Conservation (phyloP, 2,888 invertebrate species). For the Stegophylla sp. region DNA sequence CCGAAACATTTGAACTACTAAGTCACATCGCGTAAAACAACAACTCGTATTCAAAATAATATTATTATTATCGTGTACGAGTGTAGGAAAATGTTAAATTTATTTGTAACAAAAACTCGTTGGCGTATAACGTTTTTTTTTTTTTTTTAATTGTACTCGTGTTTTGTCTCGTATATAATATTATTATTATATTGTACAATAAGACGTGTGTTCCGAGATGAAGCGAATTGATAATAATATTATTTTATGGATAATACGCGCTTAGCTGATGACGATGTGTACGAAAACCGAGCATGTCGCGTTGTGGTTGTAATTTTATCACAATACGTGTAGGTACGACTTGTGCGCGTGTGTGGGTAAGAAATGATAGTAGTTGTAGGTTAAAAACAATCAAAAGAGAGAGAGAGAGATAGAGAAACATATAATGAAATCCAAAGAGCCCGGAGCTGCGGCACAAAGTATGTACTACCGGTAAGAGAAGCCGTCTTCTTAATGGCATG, state of each 20-base stretch:
- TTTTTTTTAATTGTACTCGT: neutral
- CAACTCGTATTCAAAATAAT: too few relatives aligned
- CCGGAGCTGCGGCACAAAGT: slow-evolving; percentile 18
- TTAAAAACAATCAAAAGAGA: slow-evolving; percentile 37
- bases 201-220: too few relatives aligned
- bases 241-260: too few relatives aligned
- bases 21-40: neutral
- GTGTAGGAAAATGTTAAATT: slow-evolving; percentile 4
- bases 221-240: neutral
- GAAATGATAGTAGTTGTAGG: neutral
- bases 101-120: slow-evolving; percentile 6
- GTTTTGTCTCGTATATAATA: too few relatives aligned
- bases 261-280: neutral
- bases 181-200: too few relatives aligned
- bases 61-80: neutral
- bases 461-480: slow-evolving; percentile 23
- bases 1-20: neutral
- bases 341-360: neutral
- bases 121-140: neutral
- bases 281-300: neutral
- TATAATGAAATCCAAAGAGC: slow-evolving; percentile 27
- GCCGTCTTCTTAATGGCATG: slow-evolving; percentile 43
- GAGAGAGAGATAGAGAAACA: neutral
- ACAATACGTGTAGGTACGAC: too few relatives aligned
- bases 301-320: slow-evolving; percentile 3